Base-by-base conservation (phyloP, 1,140 invertebrate species). In the Psilanteris sp. region DNA sequence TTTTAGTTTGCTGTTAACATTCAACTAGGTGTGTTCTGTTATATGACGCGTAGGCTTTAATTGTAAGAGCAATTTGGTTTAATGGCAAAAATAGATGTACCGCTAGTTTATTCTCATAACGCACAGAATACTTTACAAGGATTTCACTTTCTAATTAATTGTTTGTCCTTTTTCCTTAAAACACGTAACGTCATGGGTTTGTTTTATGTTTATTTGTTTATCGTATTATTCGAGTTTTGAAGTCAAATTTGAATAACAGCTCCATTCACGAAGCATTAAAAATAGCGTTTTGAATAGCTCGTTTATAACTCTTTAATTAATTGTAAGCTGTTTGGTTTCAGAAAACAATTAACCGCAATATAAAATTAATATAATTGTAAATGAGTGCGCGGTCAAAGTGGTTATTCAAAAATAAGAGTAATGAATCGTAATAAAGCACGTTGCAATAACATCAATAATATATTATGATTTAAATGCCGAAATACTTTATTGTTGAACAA, bases 131-230 rank as follows among this genome's bases (percentile, higher is more conserved):
- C 9, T 3, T 24, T 15, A 41, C 34, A 41, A 31, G 27, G 46
- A 34, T 66, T 66, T 66, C 48, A 66, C 62, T 67, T 67, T 67
- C 39, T 37, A 54, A 67, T 46, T 46, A 31, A 55, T 37, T 46
- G 24, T 20, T 20, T 46, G 7, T 24, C 34, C 36, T 37, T 57
- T 31, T 24, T 9, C n/a, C n/a, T n/a, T n/a, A 11, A 6, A 15
- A 26, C 14, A 20, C 7, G 34, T 14, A n/a, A n/a, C n/a, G 16
- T 22, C 11, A 9, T 6, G 3, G 34, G 34, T 22, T 10, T 44
- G 8, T 14, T 15, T 31, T 0, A 22, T 1, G 6, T 7, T 26
- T 29, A 3, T 20, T 41, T 31, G 50, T 31, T 41, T 20, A 29
- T 15, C 18, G 18, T 54, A 37, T 26, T 26, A 10, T 26, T 5